These are phyloP conservation scores for Dicentrarchus labrax DNA, from an alignment of 2,113 vertebrate species.

Conservation along the genomic window DNA sequence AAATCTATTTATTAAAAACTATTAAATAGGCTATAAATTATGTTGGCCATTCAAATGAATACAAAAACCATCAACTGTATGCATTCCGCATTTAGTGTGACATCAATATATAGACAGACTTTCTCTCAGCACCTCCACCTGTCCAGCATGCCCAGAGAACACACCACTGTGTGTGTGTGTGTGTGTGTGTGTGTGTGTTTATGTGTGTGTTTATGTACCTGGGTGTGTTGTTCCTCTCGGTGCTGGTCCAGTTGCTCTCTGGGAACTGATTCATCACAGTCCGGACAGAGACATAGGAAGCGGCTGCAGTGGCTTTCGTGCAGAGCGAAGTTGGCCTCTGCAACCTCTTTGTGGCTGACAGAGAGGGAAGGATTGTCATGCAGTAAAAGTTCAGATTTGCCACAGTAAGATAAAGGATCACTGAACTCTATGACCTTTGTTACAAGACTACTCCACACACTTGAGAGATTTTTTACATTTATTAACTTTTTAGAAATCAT, in stretches of 20 bases:
- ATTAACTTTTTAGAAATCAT: too few species aligned
- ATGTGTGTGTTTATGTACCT: conserved; percentile 78
- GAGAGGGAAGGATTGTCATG: neutral
- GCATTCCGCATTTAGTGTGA: too few species aligned
- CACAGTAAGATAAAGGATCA: neutral
- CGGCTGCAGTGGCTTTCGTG: conserved; percentile 87
- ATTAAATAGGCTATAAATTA: too few species aligned
- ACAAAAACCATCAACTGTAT: neutral
- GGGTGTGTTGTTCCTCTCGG: conserved; percentile 74
- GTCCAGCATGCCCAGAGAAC: too few species aligned
- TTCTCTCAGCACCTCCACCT: too few species aligned
- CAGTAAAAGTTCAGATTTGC: neutral
- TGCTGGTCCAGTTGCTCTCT: conserved; percentile 80
- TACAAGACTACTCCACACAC: too few species aligned
- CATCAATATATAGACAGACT: too few species aligned
- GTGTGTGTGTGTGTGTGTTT: conserved; percentile 59
- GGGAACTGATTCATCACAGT: conserved; percentile 82
- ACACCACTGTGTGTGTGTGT: conserved; percentile 55
- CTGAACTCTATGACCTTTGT: neutral
- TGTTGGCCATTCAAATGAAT: too few species aligned
- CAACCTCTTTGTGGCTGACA: conserved; percentile 84
- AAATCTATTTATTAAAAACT: too few species aligned
- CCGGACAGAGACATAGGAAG: conserved; percentile 83
- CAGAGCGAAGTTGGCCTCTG: conserved; percentile 82
- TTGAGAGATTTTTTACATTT: too few species aligned